Evolutionary conservation across 2,113 vertebrate genomes (phyloP).

Genomic region (Halcyon malimbica): DNA sequence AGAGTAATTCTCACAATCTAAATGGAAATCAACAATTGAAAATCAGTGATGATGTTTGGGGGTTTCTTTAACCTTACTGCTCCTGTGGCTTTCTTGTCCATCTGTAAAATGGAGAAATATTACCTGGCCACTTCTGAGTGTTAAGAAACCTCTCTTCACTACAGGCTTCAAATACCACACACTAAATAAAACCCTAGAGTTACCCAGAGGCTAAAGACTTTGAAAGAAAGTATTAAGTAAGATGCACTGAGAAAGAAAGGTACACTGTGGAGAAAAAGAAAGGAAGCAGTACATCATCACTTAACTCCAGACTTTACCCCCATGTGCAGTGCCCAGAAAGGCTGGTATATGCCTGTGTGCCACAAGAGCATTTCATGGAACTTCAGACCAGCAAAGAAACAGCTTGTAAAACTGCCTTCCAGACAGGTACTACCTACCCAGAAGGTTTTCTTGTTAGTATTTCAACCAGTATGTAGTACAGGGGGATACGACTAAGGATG

Average conservation of each 20-base stretch:
- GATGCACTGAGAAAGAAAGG: neutral
- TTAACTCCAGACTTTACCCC: neutral
- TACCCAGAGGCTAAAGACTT: neutral
- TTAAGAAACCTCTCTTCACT: neutral
- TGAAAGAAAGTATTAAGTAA: neutral
- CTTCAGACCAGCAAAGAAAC: neutral
- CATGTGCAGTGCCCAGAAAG: neutral
- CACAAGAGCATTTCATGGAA: neutral
- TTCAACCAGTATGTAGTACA: neutral
- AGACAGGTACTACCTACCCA: neutral
- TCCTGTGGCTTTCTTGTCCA: neutral
- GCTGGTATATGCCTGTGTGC: neutral
- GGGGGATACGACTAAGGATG: neutral
- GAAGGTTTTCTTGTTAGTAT: neutral
- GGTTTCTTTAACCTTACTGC: neutral
- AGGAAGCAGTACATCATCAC: rapidly evolving
- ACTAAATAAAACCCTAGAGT: neutral
- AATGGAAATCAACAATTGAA: neutral
- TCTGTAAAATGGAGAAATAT: neutral
- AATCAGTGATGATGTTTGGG: neutral
- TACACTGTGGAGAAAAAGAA: neutral
- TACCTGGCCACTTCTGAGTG: neutral
- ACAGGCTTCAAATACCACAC: neutral
- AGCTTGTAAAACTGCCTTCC: neutral
- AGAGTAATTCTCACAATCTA: neutral